Evolutionary conservation across 1,140 invertebrate species (phyloP).

Genomic region (Asbolus verrucosus): DNA sequence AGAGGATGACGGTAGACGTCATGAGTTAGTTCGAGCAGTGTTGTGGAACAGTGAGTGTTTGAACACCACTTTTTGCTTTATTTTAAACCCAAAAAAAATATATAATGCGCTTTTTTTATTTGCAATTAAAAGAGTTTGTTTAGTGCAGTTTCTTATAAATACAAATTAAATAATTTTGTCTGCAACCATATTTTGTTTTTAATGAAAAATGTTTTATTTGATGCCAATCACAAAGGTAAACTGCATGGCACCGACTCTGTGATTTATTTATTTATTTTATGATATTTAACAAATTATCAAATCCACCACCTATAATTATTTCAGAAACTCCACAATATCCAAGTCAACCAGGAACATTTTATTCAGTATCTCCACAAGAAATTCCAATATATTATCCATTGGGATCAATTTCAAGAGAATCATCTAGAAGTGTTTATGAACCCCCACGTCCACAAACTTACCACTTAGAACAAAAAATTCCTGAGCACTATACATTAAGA

Average conservation of each 20-base stretch:
- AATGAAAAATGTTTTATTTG: no score
- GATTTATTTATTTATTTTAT: no score
- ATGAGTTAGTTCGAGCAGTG: conserved; percentile 80
- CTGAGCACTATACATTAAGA: conserved; percentile 58
- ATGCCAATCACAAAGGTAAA: no score
- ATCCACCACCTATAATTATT: conserved; percentile 40
- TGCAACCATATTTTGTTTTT: no score
- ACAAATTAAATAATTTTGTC: no score
- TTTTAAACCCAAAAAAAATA: conserved; percentile 4
- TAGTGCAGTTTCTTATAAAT: no score
- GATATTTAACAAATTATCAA: neutral
- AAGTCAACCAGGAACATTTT: conserved; percentile 58
- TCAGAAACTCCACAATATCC: conserved; percentile 62
- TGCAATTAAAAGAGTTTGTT: neutral
- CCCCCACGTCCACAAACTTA: conserved; percentile 57
- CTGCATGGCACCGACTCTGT: no score
- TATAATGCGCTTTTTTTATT: neutral
- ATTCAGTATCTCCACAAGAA: conserved; percentile 60
- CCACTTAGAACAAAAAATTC: conserved; percentile 61
- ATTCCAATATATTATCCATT: conserved; percentile 61
- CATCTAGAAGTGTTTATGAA: conserved; percentile 59
- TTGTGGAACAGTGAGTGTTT: conserved; percentile 84
- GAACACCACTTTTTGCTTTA: conserved; percentile 21
- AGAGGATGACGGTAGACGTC: conserved; percentile 83
- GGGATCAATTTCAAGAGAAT: conserved; percentile 55